These are phyloP conservation scores for Drusus annulatus DNA, from an alignment of 1,140 invertebrate species.

Conservation along the genomic window DNA sequence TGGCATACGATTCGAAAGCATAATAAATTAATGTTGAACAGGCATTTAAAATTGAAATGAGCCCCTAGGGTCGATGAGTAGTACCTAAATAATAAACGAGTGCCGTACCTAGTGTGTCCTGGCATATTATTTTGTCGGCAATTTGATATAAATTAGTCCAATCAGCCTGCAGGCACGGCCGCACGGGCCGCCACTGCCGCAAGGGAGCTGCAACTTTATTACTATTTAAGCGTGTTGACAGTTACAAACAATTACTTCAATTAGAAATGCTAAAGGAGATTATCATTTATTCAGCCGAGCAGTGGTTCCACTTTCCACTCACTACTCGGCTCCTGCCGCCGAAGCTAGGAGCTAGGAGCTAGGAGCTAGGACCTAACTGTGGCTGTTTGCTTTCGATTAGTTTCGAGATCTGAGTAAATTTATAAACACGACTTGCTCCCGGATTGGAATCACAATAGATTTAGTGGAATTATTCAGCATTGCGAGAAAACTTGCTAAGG, in stretches of 20 bases:
- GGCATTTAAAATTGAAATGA: too few species aligned
- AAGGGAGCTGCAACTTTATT: background rate
- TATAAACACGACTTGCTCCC: conserved; percentile 1
- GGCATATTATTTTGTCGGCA: background rate
- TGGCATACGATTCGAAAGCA: too few species aligned
- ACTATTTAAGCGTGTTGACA: conserved; percentile 41
- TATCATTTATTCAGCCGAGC: conserved; percentile 34
- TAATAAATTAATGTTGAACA: too few species aligned
- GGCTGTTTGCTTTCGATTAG: conserved; percentile 32
- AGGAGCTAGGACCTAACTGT: background rate
- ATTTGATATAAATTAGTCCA: conserved; percentile 44
- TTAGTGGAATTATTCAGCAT: too few species aligned
- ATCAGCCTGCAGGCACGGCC: conserved; percentile 40
- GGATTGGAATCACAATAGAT: too few species aligned
- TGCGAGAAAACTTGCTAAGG: background rate
- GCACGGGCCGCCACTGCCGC: background rate
- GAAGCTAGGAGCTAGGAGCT: too few species aligned
- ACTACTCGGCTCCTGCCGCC: background rate
- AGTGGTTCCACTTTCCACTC: background rate
- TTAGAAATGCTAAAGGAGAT: conserved; percentile 30
- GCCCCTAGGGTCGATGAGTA: too few species aligned
- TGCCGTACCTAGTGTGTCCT: too few species aligned
- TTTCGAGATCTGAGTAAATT: conserved; percentile 2
- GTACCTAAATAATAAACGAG: too few species aligned
- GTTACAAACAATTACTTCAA: conserved; percentile 48